Conservation (phyloP, 2,113 vertebrate species). For the Aythya baeri region DNA sequence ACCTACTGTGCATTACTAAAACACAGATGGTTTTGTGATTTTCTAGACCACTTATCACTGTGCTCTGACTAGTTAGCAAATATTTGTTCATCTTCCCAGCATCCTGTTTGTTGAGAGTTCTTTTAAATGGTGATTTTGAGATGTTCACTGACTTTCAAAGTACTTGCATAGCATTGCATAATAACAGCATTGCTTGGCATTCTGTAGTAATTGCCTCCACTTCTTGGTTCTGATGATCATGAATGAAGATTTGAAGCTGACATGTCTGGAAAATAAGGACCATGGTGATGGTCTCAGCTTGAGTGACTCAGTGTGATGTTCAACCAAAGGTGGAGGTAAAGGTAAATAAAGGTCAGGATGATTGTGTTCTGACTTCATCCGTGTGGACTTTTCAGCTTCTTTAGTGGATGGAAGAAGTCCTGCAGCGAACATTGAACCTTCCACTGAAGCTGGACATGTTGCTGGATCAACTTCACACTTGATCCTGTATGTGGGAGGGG, state of each 20-base stretch:
- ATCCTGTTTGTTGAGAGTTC: background rate
- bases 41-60: background rate
- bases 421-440: background rate
- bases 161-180: background rate
- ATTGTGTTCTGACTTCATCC: background rate
- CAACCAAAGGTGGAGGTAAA: background rate
- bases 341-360: background rate
- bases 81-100: conserved; percentile 34
- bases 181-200: background rate
- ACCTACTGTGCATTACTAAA: conserved; percentile 33
- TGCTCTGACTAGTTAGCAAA: background rate
- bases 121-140: background rate
- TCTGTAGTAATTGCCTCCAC: background rate
- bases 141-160: background rate
- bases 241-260: background rate
- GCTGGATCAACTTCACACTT: background rate
- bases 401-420: background rate
- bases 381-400: background rate
- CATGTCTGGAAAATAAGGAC: background rate
- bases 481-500: background rate
- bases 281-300: background rate
- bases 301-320: background rate
- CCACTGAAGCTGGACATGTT: background rate
- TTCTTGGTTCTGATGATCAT: accelerated
- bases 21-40: conserved; percentile 37